Base-by-base conservation (phyloP, 92 coral and sea anemone species). In the Epizoanthus illoricatus region DNA sequence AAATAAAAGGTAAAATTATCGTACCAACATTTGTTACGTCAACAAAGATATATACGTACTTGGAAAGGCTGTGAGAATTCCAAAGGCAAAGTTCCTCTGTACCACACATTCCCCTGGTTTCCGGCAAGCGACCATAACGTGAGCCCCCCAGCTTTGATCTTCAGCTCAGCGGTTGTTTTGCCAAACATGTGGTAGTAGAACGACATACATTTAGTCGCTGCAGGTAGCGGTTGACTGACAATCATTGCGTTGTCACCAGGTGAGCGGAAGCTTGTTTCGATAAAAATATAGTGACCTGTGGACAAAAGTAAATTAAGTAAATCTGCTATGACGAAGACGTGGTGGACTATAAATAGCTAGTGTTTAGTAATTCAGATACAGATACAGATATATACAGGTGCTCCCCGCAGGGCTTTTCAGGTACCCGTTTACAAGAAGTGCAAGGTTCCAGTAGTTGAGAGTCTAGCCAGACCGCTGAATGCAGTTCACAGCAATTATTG, bases 151-250 rank as follows among this genome's bases (percentile, higher is more conserved):
- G 74, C 90, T 75, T 84, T 85, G 4, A 93, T 89, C 71, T 76
- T 78, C 2, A 93, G 91, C 6, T 90, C 84, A 4, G 65, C 80
- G 17, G 91, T 70, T 19, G 88, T 58, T 4, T 79, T 81, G 41
- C 94, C 97, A 83, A 88, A 86, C 85, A 93, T 85, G 45, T 93
- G 91, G 82, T 93, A 93, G 64, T 91, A 91, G 81, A 93, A 93
- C 20, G 80, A 69, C 90, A 93, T 73, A n/a, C 97, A 93, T 58
- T 78, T 78, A 4, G 91, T 52, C 59, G 62, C 72, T 40, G 89
- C 52, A 47, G 58, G 81, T 33, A 93, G 86, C 0, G 17, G 43
- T 5, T 92, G 97, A 57, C 94, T 86, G 63, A 81, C 76, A 21
- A 93, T 89, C 17, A 67, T 86, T 5, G 97, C 92, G 18, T 33